These are phyloP conservation scores for Pandion haliaetus DNA, from an alignment of 2,113 vertebrate species.

Conservation along the genomic window DNA sequence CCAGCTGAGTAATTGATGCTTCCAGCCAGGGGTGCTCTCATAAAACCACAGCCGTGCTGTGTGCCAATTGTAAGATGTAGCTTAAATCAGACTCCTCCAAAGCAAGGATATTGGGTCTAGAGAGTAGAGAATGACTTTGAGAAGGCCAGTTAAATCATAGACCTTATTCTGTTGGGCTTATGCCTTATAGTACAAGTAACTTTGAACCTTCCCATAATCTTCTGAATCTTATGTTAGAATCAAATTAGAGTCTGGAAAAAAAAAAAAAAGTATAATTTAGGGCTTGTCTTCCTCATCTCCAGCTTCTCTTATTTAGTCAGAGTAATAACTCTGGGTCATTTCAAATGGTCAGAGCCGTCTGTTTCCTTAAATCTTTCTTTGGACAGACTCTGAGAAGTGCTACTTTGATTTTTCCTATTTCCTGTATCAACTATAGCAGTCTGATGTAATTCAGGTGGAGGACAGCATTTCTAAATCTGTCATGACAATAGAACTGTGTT, in stretches of 20 bases:
- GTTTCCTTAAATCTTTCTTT: conserved; percentile 7
- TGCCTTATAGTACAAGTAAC: not conserved
- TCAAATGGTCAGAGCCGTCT: not conserved
- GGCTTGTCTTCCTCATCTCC: not conserved
- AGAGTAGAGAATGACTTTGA: not conserved
- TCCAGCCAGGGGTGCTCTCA: not conserved
- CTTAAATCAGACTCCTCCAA: not conserved
- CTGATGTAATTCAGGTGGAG: conserved; percentile 31
- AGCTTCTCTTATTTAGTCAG: not conserved
- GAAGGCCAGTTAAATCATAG: not conserved
- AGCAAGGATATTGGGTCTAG: not conserved
- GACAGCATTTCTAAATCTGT: conserved; percentile 22
- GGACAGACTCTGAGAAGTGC: not conserved
- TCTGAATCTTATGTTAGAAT: not conserved
- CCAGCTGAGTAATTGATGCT: not conserved
- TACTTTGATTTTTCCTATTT: conserved; percentile 13
- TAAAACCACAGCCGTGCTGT: not conserved
- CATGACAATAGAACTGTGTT: not conserved
- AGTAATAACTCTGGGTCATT: not conserved
- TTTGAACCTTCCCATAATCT: not conserved
- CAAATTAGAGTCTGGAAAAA: not conserved
- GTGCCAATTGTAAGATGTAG: not conserved
- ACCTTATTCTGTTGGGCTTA: not conserved
- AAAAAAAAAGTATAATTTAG: not conserved
- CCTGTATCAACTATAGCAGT: not conserved